phyloP scores from a whole-genome alignment of 2,797 vertebrate species.

The Bradypodion pumilum region DNA sequence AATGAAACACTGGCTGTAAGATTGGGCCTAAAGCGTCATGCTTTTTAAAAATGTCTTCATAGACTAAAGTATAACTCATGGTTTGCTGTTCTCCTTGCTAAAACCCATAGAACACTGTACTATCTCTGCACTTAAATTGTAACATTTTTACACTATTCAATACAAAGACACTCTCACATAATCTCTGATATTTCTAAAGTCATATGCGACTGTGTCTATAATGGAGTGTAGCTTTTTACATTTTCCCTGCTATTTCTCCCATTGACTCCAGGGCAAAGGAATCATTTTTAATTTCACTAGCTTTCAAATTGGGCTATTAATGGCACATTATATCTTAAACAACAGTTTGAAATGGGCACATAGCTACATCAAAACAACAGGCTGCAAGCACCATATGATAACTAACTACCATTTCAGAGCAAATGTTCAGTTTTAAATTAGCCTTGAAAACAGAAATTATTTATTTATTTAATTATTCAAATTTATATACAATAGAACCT shows the following conservation, averaged over 20 bases:
- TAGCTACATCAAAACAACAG: not conserved
- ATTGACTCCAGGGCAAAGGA: not conserved
- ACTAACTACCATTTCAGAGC: slow-evolving; percentile 20
- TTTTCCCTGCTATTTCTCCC: not conserved
- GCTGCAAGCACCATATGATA: not conserved
- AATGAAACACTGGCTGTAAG: not conserved
- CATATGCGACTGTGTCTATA: not conserved
- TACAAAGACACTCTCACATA: not conserved
- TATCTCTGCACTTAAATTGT: not conserved
- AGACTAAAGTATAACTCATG: not conserved
- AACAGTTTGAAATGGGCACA: not conserved
- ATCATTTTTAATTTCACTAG: not conserved
- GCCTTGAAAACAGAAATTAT: slow-evolving; percentile 6
- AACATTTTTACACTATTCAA: not conserved
- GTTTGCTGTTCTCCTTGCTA: not conserved
- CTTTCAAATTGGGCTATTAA: not conserved
- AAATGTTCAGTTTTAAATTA: not conserved
- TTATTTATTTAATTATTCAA: too few species aligned
- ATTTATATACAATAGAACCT: too few species aligned
- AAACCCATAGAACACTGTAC: not conserved
- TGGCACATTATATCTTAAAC: not conserved
- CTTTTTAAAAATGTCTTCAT: not conserved
- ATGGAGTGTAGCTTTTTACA: not conserved
- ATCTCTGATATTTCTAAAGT: not conserved
- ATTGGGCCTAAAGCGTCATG: not conserved